Conservation (phyloP, 2,888 invertebrate species). For the Xanthia togata region DNA sequence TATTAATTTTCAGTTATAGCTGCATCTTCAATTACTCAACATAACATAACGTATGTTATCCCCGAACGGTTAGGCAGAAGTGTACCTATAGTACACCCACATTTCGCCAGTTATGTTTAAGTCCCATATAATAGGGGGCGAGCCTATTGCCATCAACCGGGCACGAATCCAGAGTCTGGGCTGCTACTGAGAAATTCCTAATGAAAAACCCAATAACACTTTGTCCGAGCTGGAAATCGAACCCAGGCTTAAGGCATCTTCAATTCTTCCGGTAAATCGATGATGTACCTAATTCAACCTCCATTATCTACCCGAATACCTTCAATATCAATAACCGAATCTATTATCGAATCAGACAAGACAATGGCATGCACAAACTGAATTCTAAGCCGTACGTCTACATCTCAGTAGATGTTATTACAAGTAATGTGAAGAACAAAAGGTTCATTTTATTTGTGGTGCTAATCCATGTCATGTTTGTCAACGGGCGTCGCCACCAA, state of each 20-base stretch:
- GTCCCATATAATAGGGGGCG: neutral
- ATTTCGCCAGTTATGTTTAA: neutral
- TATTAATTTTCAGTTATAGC: too few species aligned
- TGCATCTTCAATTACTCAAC: too few species aligned
- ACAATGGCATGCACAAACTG: constrained; percentile 19
- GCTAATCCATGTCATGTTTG: neutral
- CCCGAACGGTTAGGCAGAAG: neutral
- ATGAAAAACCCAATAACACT: neutral
- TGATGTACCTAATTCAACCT: neutral
- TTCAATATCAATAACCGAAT: constrained; percentile 11
- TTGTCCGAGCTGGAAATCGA: neutral
- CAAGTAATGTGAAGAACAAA: neutral
- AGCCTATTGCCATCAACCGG: neutral
- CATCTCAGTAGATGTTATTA: neutral
- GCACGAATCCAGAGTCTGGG: neutral
- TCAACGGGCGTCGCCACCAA: neutral
- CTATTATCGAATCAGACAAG: constrained; percentile 9
- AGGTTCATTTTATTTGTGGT: constrained; percentile 29
- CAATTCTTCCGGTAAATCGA: neutral
- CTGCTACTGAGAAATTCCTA: neutral
- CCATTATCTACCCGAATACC: too few species aligned
- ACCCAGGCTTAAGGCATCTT: neutral
- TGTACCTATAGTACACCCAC: neutral
- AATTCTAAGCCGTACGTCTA: constrained; percentile 8
- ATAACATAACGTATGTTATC: neutral